Conservation (phyloP, 2,797 vertebrate species). For the Gymnodraco acuticeps region DNA sequence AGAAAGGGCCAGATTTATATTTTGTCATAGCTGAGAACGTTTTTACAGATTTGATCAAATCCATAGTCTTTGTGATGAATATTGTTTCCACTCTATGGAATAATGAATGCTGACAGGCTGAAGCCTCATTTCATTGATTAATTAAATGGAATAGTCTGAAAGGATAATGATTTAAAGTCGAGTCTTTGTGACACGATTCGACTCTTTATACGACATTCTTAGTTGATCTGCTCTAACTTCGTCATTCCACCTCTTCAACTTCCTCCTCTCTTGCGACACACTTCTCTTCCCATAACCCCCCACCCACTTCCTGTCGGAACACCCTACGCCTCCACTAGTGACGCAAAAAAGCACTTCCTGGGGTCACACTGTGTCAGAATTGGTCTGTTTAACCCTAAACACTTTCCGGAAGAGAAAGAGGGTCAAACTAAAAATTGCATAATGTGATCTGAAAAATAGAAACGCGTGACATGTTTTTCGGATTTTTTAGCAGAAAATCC, state of each 20-base stretch:
- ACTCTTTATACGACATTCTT: neutral
- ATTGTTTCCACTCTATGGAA: slow-evolving; percentile 6
- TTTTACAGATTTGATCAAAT: slow-evolving; percentile 1
- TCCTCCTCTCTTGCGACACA: neutral
- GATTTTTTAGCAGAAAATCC: neutral
- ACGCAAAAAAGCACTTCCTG: slow-evolving; percentile 65
- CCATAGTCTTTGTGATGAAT: slow-evolving; percentile 6
- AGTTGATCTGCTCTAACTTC: neutral
- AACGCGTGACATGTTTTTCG: neutral
- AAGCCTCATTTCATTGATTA: neutral
- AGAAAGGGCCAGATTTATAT: neutral
- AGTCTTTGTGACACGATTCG: neutral
- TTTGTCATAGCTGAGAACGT: slow-evolving; percentile 8
- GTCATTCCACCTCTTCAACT: slow-evolving; percentile 8
- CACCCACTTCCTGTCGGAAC: slow-evolving; percentile 44
- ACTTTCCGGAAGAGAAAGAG: slow-evolving; percentile 44
- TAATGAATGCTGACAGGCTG: slow-evolving; percentile 6
- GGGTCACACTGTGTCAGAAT: slow-evolving; percentile 60
- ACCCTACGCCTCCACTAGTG: slow-evolving; percentile 30
- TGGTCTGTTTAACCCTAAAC: slow-evolving; percentile 53
- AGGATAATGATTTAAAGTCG: neutral
- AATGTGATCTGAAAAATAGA: neutral
- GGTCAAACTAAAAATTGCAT: neutral
- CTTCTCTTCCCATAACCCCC: slow-evolving; percentile 11
- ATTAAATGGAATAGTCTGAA: neutral